These are phyloP conservation scores for Eonycteris spelaea DNA, from an alignment of 2,113 vertebrate genomes.

Conservation along the genomic window DNA sequence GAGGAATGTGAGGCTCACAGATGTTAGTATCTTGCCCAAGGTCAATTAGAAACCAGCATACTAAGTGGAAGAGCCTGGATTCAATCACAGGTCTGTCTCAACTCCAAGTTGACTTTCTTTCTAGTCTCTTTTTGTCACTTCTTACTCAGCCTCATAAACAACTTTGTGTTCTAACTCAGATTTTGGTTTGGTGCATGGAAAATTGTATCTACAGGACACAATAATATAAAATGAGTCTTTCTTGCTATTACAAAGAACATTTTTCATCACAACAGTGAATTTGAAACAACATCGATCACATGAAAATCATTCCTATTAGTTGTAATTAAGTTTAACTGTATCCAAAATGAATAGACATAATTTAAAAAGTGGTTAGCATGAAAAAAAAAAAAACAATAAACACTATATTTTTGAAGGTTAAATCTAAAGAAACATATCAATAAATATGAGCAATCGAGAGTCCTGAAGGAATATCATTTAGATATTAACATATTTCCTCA, in stretches of 20 bases:
- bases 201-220: background rate
- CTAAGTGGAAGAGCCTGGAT: background rate
- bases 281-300: background rate
- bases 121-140: background rate
- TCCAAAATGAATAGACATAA: background rate
- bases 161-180: background rate
- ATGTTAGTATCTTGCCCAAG: background rate
- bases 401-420: background rate
- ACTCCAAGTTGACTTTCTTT: background rate
- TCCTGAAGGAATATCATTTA: background rate
- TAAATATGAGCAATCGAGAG: background rate
- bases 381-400: background rate
- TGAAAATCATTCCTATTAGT: background rate
- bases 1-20: background rate
- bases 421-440: background rate
- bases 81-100: background rate
- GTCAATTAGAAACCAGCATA: background rate
- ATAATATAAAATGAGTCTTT: background rate
- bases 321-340: background rate
- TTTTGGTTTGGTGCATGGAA: background rate
- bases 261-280: background rate
- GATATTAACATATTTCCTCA: conserved; percentile 1
- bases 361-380: background rate
- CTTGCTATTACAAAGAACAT: background rate
- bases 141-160: background rate